A percentile compares a stretch with the other conserved stretches of the same genome.
These are phyloP conservation scores for Nycticorax nycticorax DNA, from an alignment of 2,113 vertebrate genomes.

Conservation along the genomic window DNA sequence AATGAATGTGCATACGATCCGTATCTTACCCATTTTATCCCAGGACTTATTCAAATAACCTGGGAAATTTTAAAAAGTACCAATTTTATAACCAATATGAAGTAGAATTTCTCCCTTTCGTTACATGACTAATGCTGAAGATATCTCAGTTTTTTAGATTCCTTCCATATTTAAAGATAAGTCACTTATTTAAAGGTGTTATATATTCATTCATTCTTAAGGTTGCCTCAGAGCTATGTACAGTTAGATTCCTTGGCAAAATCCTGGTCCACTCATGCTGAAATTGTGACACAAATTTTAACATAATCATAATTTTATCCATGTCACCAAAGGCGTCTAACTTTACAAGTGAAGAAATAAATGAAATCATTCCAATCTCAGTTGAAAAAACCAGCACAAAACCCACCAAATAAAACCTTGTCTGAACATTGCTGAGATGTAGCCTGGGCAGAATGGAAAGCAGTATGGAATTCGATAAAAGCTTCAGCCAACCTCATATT, in stretches of 20 bases:
- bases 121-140: neutral
- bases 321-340: neutral
- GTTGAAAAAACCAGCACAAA: neutral
- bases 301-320: neutral
- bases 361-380: neutral
- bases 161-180: neutral
- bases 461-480: neutral
- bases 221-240: neutral
- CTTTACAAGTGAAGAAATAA: neutral
- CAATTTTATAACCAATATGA: neutral
- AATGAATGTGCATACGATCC: neutral
- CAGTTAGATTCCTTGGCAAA: neutral
- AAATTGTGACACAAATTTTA: neutral
- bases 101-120: neutral
- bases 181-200: neutral
- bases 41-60: neutral
- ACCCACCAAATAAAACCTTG: neutral
- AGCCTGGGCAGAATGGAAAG: neutral
- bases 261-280: neutral
- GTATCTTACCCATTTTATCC: neutral
- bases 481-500: neutral
- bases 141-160: neutral
- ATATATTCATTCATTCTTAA: neutral
- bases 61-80: neutral
- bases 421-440: neutral